Conservation (phyloP, 2,888 invertebrate species). For the Leptopterna dolabrata region DNA sequence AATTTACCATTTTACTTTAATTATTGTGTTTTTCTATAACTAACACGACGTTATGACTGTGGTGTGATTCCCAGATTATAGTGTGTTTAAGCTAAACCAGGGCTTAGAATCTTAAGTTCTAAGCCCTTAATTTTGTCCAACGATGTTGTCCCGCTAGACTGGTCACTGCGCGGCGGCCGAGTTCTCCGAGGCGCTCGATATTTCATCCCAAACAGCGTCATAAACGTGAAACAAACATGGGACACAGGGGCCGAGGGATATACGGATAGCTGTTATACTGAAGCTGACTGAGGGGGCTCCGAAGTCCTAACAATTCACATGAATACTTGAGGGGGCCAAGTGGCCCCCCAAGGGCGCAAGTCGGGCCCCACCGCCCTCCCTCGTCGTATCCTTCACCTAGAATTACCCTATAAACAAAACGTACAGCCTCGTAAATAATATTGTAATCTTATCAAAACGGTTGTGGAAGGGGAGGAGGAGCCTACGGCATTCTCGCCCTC, state of each 20-base stretch:
- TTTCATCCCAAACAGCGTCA: background rate
- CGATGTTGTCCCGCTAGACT: no score
- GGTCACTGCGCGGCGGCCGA: no score
- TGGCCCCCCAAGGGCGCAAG: background rate
- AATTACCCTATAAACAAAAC: conserved; percentile 39
- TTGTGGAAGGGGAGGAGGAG: background rate
- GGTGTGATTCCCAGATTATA: no score
- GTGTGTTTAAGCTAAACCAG: no score
- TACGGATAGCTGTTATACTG: background rate
- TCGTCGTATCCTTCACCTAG: background rate
- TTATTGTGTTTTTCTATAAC: no score
- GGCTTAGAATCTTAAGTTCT: no score
- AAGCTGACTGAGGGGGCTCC: background rate
- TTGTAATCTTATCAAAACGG: conserved; percentile 33
- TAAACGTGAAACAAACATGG: background rate
- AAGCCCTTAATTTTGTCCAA: no score
- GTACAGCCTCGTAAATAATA: conserved; percentile 15
- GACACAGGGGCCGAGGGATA: background rate
- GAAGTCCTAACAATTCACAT: conserved; percentile 10
- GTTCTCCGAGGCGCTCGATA: no score
- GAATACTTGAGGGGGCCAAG: conserved; percentile 16
- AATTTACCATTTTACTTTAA: no score
- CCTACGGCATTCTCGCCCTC: background rate
- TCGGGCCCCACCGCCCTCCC: background rate
- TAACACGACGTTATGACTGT: no score